Conservation (phyloP, 1,140 invertebrate species). For the Microplitis mediator region DNA sequence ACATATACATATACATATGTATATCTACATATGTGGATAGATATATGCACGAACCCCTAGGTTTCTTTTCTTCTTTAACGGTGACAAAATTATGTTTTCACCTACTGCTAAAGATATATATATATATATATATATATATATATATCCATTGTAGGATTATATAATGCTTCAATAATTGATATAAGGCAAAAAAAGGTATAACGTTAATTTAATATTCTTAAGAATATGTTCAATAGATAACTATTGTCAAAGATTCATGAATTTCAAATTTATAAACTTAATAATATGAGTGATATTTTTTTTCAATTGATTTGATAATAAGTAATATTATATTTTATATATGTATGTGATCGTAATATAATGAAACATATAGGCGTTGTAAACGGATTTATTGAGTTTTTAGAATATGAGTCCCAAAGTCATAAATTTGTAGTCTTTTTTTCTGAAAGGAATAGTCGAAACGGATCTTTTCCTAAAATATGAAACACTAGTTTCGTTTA, state of each 20-base stretch:
- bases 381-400: too few species aligned
- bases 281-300: slow-evolving; percentile 10
- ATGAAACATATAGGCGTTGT: too few species aligned
- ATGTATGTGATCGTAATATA: too few species aligned
- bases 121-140: slow-evolving; percentile 3
- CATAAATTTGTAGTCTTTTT: too few species aligned
- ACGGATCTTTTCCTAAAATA: too few species aligned
- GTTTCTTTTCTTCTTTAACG: background rate
- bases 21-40: too few species aligned
- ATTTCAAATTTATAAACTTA: background rate
- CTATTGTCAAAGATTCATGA: slow-evolving; percentile 3
- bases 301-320: background rate
- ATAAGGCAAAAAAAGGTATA: slow-evolving; percentile 2
- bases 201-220: slow-evolving; percentile 13
- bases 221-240: slow-evolving; percentile 1
- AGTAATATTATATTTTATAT: background rate
- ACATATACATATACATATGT: too few species aligned
- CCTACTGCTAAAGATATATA: background rate
- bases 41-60: background rate
- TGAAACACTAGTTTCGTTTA: too few species aligned
- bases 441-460: too few species aligned
- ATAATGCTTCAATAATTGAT: background rate
- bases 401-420: too few species aligned
- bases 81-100: slow-evolving; percentile 4
- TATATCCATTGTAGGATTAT: background rate